phyloP scores from a whole-genome alignment of 1,140 invertebrate species.

The Dinoponera quadriceps region DNA sequence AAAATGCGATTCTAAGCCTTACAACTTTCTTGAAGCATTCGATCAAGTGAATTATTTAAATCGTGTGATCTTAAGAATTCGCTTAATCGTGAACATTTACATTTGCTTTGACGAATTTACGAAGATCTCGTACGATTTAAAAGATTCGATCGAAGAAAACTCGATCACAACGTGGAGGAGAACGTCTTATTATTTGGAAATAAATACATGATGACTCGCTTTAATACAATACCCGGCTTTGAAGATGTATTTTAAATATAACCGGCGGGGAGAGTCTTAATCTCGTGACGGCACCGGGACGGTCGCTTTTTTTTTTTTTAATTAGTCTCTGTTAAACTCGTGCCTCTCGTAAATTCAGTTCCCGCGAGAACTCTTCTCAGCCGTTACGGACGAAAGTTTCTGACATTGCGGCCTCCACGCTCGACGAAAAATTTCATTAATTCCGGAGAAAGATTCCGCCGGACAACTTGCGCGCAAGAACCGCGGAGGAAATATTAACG shows the following conservation, averaged over 20 bases:
- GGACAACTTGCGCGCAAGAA: not conserved
- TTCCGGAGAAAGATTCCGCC: not conserved
- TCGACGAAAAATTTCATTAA: conserved; percentile 21
- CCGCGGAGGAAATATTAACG: not conserved
- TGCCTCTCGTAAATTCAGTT: too few species aligned
- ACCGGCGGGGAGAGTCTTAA: not conserved
- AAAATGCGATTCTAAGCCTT: too few species aligned
- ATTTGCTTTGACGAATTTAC: too few species aligned
- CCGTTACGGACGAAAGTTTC: not conserved
- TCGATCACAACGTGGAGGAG: too few species aligned
- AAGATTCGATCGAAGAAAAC: too few species aligned
- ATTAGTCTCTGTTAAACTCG: not conserved
- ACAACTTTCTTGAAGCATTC: too few species aligned
- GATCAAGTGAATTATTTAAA: too few species aligned
- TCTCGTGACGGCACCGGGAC: not conserved
- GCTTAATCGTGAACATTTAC: too few species aligned
- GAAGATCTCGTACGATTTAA: too few species aligned
- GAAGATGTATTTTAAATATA: not conserved
- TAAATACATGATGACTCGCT: not conserved
- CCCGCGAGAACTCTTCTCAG: not conserved
- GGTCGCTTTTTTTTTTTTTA: not conserved
- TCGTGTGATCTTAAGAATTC: too few species aligned
- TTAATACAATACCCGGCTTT: not conserved
- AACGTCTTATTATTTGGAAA: not conserved
- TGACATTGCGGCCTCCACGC: not conserved